Percentiles rank a stretch among this genome's conserved stretches.
These are phyloP conservation scores for Beris chalybata DNA, from an alignment of 2,888 invertebrate species.

Conservation along the genomic window DNA sequence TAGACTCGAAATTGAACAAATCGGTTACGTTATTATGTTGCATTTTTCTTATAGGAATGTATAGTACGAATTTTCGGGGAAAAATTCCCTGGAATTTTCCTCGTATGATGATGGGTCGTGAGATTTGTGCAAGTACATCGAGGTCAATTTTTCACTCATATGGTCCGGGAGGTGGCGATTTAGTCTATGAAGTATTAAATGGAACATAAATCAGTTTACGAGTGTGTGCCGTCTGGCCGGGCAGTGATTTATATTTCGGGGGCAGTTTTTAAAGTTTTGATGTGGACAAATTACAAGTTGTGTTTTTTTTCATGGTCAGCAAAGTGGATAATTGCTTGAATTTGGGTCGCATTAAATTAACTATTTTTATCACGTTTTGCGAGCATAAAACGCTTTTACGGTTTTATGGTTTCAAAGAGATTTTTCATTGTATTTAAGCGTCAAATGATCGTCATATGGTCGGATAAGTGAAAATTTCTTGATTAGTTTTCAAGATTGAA, in stretches of 20 bases:
- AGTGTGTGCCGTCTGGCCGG: no score
- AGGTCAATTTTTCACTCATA: constrained; percentile 26
- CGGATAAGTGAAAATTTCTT: no score
- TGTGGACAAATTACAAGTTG: no score
- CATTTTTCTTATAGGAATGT: constrained; percentile 24
- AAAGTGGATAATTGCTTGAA: no score
- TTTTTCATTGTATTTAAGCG: no score
- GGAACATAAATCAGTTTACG: no score
- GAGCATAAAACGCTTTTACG: background rate
- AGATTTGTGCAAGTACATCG: constrained; percentile 15
- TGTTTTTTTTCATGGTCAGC: no score
- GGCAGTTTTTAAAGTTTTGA: no score
- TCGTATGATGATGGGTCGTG: background rate
- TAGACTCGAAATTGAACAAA: constrained; percentile 10
- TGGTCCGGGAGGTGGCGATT: background rate
- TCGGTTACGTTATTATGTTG: constrained; percentile 14
- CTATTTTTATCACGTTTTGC: background rate
- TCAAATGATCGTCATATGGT: background rate
- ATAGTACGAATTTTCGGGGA: constrained; percentile 9
- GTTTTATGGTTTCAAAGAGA: background rate
- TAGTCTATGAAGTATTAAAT: no score
- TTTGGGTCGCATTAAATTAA: no score
- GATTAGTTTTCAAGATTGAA: no score
- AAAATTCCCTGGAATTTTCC: background rate
- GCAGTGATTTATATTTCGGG: no score